phyloP scores from a whole-genome alignment of 64 coral and sea anemone genomes.

The Orbicella faveolata region DNA sequence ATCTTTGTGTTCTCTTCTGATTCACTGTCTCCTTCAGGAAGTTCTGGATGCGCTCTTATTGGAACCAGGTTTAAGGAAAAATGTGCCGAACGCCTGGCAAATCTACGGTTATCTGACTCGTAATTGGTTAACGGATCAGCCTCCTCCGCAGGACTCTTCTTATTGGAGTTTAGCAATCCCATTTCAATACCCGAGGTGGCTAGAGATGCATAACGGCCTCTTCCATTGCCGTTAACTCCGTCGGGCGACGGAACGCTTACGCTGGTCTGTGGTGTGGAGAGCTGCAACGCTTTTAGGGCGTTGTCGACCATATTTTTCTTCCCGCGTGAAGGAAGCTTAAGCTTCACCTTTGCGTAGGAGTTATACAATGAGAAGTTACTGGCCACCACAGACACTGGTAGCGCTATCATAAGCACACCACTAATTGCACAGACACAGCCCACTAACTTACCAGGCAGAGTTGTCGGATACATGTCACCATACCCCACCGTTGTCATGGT shows the following conservation, averaged over 20 bases:
- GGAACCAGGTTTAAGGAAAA: conserved; percentile 52
- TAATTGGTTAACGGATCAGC: conserved; percentile 6
- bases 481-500: conserved; percentile 99
- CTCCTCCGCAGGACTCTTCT: conserved; percentile 28
- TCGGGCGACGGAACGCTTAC: conserved; percentile 65
- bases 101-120: conserved; percentile 35
- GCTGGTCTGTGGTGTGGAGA: conserved; percentile 79
- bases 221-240: conserved; percentile 20
- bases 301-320: conserved; percentile 85
- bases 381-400: conserved; percentile 92
- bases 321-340: conserved; percentile 73
- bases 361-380: conserved; percentile 94
- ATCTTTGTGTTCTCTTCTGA: conserved; percentile 46
- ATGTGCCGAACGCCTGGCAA: conserved; percentile 58
- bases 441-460: conserved; percentile 75
- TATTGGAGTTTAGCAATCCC: conserved; percentile 13
- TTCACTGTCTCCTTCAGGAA: conserved; percentile 66
- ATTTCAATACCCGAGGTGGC: conserved; percentile 25
- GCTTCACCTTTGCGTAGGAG: conserved; percentile 91
- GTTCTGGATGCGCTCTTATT: conserved; percentile 58
- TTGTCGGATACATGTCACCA: conserved; percentile 85
- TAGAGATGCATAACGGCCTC: conserved; percentile 30
- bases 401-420: conserved; percentile 88
- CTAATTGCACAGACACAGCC: conserved; percentile 83
- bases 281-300: conserved; percentile 81